phyloP scores from a whole-genome alignment of 1,140 invertebrate species.

The Leptopilina boulardi region DNA sequence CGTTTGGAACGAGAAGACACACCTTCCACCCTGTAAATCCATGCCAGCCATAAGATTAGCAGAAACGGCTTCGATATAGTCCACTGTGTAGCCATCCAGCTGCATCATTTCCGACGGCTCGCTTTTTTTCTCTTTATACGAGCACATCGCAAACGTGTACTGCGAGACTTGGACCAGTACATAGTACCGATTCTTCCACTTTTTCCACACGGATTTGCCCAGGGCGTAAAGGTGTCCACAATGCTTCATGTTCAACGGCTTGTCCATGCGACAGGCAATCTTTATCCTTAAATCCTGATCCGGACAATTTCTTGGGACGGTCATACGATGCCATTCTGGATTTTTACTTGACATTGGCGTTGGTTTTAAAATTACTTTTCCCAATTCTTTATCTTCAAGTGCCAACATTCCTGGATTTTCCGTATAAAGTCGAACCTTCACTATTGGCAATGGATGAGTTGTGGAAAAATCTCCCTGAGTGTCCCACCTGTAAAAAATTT shows the following conservation, averaged over 20 bases:
- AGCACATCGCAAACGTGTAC: constrained; percentile 99
- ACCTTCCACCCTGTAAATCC: constrained; percentile 77
- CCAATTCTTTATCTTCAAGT: constrained; percentile 98
- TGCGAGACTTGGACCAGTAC: constrained; percentile 99
- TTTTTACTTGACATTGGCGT: constrained; percentile 94
- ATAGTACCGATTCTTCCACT: constrained; percentile 99
- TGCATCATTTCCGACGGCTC: constrained; percentile 99
- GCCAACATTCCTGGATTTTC: constrained; percentile 98
- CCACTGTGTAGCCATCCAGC: constrained; percentile 98
- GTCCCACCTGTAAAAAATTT: constrained; percentile 90
- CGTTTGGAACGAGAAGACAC: constrained; percentile 29
- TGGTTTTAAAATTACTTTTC: constrained; percentile 93
- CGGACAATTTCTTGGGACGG: constrained; percentile 93
- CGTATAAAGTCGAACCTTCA: constrained; percentile 98
- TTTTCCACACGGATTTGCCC: constrained; percentile 99
- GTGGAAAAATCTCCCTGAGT: constrained; percentile 99
- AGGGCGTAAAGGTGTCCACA: constrained; percentile 93
- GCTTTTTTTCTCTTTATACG: constrained; percentile 99
- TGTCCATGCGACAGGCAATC: constrained; percentile 98
- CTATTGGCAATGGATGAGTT: constrained; percentile 95
- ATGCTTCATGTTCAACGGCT: constrained; percentile 99
- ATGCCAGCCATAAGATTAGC: constrained; percentile 94
- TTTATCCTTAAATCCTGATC: constrained; percentile 98
- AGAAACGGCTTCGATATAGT: constrained; percentile 96
- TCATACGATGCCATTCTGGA: constrained; percentile 99